Evolutionary conservation across 2,888 invertebrate species (phyloP).

Genomic region (Drosophila meridionalis): DNA sequence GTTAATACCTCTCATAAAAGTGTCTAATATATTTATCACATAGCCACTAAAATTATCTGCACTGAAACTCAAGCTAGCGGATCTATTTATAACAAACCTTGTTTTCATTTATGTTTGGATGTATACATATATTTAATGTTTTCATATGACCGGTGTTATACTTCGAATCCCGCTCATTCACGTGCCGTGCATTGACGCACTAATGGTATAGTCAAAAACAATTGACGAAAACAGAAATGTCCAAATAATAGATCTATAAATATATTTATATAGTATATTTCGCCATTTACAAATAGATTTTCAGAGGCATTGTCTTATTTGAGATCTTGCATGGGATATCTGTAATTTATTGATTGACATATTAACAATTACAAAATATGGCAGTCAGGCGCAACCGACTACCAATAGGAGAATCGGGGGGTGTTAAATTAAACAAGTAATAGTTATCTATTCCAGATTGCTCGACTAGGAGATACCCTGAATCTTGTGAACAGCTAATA

Average conservation of each 20-base stretch:
- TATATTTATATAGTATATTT: conserved; percentile 4
- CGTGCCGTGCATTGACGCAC: conserved; percentile 46
- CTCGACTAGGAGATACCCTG: too few relatives aligned
- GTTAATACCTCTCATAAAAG: background rate
- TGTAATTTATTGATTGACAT: background rate
- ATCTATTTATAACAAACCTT: conserved; percentile 39
- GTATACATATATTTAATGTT: conserved; percentile 15
- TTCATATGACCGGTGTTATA: conserved; percentile 24
- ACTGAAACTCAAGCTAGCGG: background rate
- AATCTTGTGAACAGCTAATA: too few relatives aligned
- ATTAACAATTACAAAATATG: background rate
- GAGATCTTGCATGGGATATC: background rate
- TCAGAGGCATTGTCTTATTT: conserved; percentile 2
- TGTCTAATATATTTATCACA: background rate
- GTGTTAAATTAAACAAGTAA: too few relatives aligned
- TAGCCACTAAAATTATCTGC: background rate
- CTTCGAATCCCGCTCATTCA: conserved; percentile 29
- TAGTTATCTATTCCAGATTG: too few relatives aligned
- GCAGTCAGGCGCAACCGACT: too few relatives aligned
- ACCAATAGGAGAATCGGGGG: too few relatives aligned
- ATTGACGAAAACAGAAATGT: conserved; percentile 42
- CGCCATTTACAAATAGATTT: conserved; percentile 7
- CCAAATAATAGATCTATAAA: conserved; percentile 14
- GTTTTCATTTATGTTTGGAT: conserved; percentile 15
- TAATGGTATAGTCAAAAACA: conserved; percentile 37